Conservation (phyloP, 2,797 vertebrate genomes). For the Cynodonichthys magdalenae region DNA sequence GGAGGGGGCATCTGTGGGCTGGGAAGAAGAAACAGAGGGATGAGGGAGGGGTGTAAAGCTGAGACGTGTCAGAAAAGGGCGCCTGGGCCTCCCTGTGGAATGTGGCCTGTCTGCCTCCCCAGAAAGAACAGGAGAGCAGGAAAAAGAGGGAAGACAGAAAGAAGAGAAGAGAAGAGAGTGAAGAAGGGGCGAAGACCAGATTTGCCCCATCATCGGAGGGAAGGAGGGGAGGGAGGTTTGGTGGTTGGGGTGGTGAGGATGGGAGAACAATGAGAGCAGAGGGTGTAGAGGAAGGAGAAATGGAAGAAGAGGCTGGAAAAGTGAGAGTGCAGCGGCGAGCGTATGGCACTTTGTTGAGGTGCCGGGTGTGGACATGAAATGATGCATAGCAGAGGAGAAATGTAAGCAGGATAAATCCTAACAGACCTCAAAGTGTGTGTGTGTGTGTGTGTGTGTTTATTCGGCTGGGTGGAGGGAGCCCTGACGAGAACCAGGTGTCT, state of each 20-base stretch:
- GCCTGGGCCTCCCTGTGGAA: slow-evolving; percentile 87
- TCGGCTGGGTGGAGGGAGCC: slow-evolving; percentile 54
- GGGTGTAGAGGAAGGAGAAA: slow-evolving; percentile 30
- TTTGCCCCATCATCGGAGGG: slow-evolving; percentile 65
- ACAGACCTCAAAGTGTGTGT: slow-evolving; percentile 63
- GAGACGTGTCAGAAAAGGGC: slow-evolving; percentile 85
- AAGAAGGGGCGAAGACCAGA: slow-evolving; percentile 51
- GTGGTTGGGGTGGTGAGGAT: no score
- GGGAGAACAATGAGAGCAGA: slow-evolving; percentile 50
- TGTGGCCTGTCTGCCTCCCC: slow-evolving; percentile 85
- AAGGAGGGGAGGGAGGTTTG: not conserved
- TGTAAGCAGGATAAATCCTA: slow-evolving; percentile 72
- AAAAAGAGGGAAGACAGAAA: slow-evolving; percentile 61
- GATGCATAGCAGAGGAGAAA: slow-evolving; percentile 77
- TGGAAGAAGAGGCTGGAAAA: slow-evolving; percentile 53
- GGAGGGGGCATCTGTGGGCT: slow-evolving; percentile 47
- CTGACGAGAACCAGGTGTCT: slow-evolving; percentile 81
- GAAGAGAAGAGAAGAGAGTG: slow-evolving; percentile 60
- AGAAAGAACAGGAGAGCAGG: slow-evolving; percentile 71
- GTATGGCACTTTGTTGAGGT: slow-evolving; percentile 65
- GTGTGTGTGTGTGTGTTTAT: slow-evolving; percentile 54
- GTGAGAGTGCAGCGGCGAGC: slow-evolving; percentile 61
- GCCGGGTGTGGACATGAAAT: slow-evolving; percentile 74
- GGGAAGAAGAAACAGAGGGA: slow-evolving; percentile 69
- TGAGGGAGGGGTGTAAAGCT: slow-evolving; percentile 81